Conservation (phyloP, 1,140 invertebrate species). For the Trichonephila clavata region DNA sequence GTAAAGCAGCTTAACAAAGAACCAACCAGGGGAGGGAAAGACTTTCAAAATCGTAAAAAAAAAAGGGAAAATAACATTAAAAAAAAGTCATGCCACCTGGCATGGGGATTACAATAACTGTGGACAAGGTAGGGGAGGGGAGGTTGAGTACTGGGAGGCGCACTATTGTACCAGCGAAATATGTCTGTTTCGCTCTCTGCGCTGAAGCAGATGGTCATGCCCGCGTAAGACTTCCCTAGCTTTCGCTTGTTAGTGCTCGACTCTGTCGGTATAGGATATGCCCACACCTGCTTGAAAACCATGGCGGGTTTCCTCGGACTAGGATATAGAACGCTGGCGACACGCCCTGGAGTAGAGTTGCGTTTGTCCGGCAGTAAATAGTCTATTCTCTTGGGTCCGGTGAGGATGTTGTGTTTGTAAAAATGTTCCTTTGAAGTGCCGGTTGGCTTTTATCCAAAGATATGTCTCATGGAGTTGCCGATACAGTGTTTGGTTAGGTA, state of each 20-base stretch:
- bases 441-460: too few species aligned
- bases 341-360: not conserved
- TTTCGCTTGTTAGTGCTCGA: conserved; percentile 17
- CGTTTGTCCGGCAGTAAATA: not conserved
- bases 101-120: conserved; percentile 59
- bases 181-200: conserved; percentile 17
- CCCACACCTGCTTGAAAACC: conserved; percentile 2
- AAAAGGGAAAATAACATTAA: not conserved
- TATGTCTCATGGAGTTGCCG: too few species aligned
- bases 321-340: not conserved
- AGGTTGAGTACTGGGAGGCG: not conserved
- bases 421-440: too few species aligned
- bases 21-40: not conserved
- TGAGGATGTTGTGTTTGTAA: not conserved
- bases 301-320: conserved; percentile 12
- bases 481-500: not conserved
- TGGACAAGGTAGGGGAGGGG: conserved; percentile 11
- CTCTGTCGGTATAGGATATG: conserved; percentile 12
- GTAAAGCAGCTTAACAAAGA: conserved; percentile 35
- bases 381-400: not conserved
- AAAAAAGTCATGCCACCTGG: conserved; percentile 48
- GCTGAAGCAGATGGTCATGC: not conserved
- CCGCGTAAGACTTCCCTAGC: conserved; percentile 10
- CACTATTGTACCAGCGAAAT: conserved; percentile 4
- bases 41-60: conserved; percentile 24